Evolutionary conservation across 2,797 vertebrate genomes (phyloP).

Genomic region (Tachyglossus aculeatus): DNA sequence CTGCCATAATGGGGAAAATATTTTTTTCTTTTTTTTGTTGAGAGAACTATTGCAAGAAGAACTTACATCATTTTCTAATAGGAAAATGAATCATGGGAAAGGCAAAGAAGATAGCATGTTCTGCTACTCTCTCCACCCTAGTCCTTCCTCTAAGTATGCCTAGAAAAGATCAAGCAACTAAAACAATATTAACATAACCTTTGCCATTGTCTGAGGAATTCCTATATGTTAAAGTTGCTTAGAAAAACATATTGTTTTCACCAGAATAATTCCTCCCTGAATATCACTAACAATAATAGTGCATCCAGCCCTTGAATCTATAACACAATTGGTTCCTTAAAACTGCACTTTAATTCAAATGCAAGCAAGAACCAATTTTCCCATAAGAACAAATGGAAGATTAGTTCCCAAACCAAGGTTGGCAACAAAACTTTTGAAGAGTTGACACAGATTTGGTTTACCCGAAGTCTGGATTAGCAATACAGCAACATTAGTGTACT

Average conservation of each 20-base stretch:
- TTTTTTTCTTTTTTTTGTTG: constrained; percentile 40
- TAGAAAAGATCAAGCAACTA: constrained; percentile 36
- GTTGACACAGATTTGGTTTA: no score
- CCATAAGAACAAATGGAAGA: no score
- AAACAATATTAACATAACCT: neutral
- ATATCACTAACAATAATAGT: no score
- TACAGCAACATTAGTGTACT: no score
- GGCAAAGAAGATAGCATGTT: constrained; percentile 44
- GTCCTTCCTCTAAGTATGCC: constrained; percentile 56
- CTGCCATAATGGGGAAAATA: constrained; percentile 12
- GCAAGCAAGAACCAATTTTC: no score
- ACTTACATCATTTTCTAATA: constrained; percentile 62
- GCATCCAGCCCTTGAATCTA: no score
- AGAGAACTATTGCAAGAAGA: constrained; percentile 47
- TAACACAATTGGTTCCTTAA: no score
- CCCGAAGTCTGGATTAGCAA: no score
- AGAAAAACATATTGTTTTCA: neutral
- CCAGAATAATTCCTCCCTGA: no score
- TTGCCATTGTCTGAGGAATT: neutral
- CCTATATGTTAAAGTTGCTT: neutral
- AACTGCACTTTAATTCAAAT: no score
- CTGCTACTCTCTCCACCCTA: constrained; percentile 41
- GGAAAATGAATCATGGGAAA: constrained; percentile 66
- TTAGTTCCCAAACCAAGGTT: no score
- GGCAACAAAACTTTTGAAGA: no score